Evolutionary conservation across 2,888 invertebrate species (phyloP), one percentile per base, ranked within the genome.

Genomic region (Myopa tessellatipennis): DNA sequence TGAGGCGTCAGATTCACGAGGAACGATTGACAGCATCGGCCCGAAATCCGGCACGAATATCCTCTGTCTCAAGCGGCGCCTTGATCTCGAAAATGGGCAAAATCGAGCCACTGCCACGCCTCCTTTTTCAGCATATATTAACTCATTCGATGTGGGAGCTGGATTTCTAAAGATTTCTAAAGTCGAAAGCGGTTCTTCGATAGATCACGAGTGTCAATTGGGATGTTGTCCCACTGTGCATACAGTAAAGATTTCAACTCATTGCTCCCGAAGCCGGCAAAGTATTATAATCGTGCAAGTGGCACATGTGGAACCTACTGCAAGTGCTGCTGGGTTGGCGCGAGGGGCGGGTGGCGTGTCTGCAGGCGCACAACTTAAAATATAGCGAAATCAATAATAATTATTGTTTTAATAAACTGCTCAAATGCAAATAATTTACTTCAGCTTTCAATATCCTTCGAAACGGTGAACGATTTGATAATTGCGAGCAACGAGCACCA

Each of bases 381-480:
- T 75, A 75, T 68, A 69, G 75, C 71, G 71, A 71, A 76, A 76
- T 76, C 76, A 76, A 76, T 76, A 76, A 76, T 76, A 71, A 76
- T 76, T 76, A 76, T 71, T 76, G 76, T 76, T 76, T 76, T 76
- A 76, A 76, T 76, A 71, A 76, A 76, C 71, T 76, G 68, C 65
- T n/a, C 63, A 76, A 76, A 71, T 71, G 76, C 76, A 71, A 76
- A 76, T 76, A 76, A 76, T 76, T 76, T 71, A 71, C 71, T 71
- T 76, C 60, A 71, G 63, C 76, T 76, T 76, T 76, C 76, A 71
- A 76, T 76, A 76, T 76, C 76, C 76, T 76, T 75, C 75, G 68
- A 58, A 75, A 45, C 60, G 69, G 45, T 45, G 75, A 75, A 63
- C 76, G 71, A 76, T 71, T 71, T 61, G 76, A 76, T 70, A 71